Conservation (phyloP, 1,140 invertebrate species). For the Thalassaphorura encarpata region DNA sequence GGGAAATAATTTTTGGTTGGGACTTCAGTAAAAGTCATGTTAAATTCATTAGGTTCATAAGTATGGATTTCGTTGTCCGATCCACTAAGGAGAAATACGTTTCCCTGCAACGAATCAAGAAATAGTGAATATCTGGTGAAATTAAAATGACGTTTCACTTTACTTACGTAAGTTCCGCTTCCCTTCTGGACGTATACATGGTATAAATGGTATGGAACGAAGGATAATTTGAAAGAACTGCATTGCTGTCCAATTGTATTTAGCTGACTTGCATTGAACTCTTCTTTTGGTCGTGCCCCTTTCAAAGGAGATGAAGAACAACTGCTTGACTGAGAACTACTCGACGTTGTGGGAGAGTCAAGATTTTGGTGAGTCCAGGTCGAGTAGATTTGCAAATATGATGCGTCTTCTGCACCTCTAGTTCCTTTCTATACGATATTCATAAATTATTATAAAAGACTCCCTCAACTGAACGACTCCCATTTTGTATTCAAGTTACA, state of each 20-base stretch:
- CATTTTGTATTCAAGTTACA: too few relatives aligned
- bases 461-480: too few relatives aligned
- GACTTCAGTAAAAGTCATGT: slow-evolving; percentile 17
- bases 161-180: slow-evolving; percentile 23
- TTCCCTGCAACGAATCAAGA: slow-evolving; percentile 13
- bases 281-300: slow-evolving; percentile 1
- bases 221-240: slow-evolving; percentile 15
- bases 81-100: slow-evolving; percentile 24
- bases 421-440: neutral
- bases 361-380: neutral
- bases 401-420: too few relatives aligned
- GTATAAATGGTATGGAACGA: slow-evolving; percentile 23
- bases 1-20: slow-evolving; percentile 26
- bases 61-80: slow-evolving; percentile 22
- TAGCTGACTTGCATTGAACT: slow-evolving; percentile 12
- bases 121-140: neutral
- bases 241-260: slow-evolving; percentile 16
- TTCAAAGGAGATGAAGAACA: neutral
- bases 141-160: neutral
- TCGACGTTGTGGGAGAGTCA: too few relatives aligned
- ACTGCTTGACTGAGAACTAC: too few relatives aligned
- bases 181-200: slow-evolving; percentile 13
- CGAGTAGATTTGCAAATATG: slow-evolving; percentile 13
- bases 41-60: slow-evolving; percentile 14
- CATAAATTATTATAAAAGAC: neutral